Conservation (phyloP, 2,113 vertebrate species). For the Brachyistius frenatus region DNA sequence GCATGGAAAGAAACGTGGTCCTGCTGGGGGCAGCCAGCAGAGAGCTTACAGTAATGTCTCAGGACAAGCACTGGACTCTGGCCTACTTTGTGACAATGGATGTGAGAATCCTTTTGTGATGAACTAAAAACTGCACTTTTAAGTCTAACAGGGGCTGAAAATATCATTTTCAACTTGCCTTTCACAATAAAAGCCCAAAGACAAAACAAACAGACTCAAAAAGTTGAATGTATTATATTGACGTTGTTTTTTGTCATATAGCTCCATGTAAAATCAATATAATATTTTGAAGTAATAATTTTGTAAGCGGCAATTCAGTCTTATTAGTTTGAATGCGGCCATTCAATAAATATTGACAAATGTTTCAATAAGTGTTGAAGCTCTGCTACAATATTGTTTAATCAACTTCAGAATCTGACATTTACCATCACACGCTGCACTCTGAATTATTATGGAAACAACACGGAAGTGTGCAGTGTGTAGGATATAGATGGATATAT, state of each 20-base stretch:
- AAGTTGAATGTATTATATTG: no score
- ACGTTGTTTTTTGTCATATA: no score
- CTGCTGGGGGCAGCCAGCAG: conserved; percentile 60
- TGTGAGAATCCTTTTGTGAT: neutral
- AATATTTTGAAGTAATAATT: no score
- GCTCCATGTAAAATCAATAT: no score
- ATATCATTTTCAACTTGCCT: no score
- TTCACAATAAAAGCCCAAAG: no score
- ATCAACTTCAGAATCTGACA: conserved; percentile 4
- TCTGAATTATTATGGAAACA: conserved; percentile 3
- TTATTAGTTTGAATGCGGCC: no score
- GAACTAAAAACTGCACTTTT: no score
- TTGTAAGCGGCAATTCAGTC: no score
- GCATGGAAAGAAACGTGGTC: conserved; percentile 69
- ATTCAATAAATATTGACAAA: neutral
- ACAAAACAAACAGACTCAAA: no score
- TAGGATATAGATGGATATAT: no score
- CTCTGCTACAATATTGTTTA: conserved; percentile 12
- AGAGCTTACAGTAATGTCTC: neutral
- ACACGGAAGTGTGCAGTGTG: neutral
- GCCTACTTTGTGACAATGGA: conserved; percentile 40
- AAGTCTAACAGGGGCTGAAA: no score
- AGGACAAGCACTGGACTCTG: conserved; percentile 32
- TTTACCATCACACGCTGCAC: neutral
- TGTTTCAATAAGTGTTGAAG: conserved; percentile 1